Evolutionary conservation across 2,888 invertebrate genomes (phyloP).

Genomic region (Silvanus unidentatus): DNA sequence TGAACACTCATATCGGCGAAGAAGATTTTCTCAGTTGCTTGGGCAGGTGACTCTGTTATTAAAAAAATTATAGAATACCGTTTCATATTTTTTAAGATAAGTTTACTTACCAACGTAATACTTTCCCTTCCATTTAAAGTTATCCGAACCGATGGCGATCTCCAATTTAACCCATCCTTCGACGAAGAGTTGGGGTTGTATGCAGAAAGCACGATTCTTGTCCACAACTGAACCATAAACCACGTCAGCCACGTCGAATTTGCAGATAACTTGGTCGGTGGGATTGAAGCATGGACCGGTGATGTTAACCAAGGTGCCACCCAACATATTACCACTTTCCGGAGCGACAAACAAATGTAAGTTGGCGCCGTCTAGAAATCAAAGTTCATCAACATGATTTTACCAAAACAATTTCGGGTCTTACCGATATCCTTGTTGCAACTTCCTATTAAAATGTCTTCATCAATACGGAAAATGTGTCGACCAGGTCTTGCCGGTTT

Average conservation of each 20-base stretch:
- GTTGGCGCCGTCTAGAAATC: conserved; percentile 64
- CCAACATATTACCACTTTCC: conserved; percentile 95
- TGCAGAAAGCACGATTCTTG: conserved; percentile 79
- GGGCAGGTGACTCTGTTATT: conserved; percentile 89
- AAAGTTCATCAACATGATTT: conserved; percentile 14
- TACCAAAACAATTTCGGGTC: conserved; percentile 14
- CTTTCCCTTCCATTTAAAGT: conserved; percentile 84
- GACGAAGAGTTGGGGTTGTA: conserved; percentile 80
- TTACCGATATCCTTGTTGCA: conserved; percentile 86
- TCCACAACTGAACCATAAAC: conserved; percentile 73
- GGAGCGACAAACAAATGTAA: conserved; percentile 84
- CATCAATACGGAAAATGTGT: conserved; percentile 92
- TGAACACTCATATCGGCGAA: conserved; percentile 70
- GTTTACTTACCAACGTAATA: conserved; percentile 81
- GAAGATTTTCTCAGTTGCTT: conserved; percentile 79
- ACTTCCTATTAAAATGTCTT: conserved; percentile 86
- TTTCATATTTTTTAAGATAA: neutral
- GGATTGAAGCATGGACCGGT: conserved; percentile 90
- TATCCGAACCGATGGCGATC: conserved; percentile 75
- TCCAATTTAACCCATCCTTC: conserved; percentile 86
- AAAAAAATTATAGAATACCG: too few relatives aligned
- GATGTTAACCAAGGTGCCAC: conserved; percentile 92
- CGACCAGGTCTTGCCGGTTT: conserved; percentile 59
- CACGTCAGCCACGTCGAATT: conserved; percentile 70
- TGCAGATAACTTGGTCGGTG: conserved; percentile 70